Evolutionary conservation across 2,888 invertebrate genomes (phyloP), one percentile per base, ranked within the genome.

Genomic region (Conus canariensis): DNA sequence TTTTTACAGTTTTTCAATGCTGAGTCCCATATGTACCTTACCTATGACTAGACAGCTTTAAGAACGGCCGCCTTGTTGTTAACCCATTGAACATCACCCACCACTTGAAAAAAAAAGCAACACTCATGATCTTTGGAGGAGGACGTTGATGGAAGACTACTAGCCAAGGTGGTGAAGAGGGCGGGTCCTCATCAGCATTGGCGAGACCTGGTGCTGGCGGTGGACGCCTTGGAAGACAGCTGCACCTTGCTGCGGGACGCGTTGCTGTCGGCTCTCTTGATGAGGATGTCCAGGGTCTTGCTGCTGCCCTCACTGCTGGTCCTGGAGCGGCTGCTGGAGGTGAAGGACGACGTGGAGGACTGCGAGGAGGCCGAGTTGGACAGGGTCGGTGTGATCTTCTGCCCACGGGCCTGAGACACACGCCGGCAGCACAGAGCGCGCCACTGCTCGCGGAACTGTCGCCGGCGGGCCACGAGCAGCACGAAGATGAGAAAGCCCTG

Each of bases 401-500:
- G 90, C 7, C 92, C 92, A 25, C 92, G 93, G 19, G 93, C 87
- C 25, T 93, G 93, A 10, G 16, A 10, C 25, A 91, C 92, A 16
- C 87, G 91, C 80, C 92, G 92, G 88, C 94, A 94, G 90, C 94
- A 95, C 86, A 94, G 90, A 14, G 93, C 91, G 30, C 92, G 91
- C 95, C 95, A 95, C 89, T 94, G 94, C 60, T 94, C 95, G n/a
- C 95, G 92, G 19, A 95, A 94, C 92, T 94, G 93, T 89, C 93
- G 93, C 91, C 94, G 92, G 10, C 95, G 90, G 12, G 93, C 93
- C 56, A 95, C 94, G 90, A 95, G 94, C 22, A 95, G 91, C 16
- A 94, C 90, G 89, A 95, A 95, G 90, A 95, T 94, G 90, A 95
- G 93, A 91, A 95, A 94, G 10, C 95, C 95, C 90, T 95, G 95